Base-by-base conservation (phyloP, 2,888 invertebrate genomes). In the Willowsia nigromaculata region DNA sequence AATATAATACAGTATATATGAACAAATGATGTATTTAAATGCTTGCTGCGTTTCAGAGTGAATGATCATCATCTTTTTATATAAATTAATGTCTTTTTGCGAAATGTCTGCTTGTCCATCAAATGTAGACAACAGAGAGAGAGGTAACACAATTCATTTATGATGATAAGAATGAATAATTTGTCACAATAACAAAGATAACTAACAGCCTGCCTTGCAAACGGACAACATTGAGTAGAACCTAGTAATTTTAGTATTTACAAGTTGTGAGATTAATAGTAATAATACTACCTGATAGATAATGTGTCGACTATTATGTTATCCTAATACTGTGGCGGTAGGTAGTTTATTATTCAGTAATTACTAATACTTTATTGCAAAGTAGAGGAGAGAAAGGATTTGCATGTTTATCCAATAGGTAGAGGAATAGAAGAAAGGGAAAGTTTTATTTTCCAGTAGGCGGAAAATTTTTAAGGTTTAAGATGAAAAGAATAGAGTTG, bases 21-120 rank as follows among this genome's bases (percentile, higher is more conserved):
- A 88, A 88, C 88, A 88, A 82, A 88, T 56, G 53, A 88, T 88
- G 88, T 88, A 88, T 88, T 88, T 88, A 76, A 88, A 88, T 88
- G 88, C 88, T 88, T 88, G 88, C 88, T 88, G 88, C 88, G 27
- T 87, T 83, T 87, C 37, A 27, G 59, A 71, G 88, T 83, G 88
- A 88, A 80, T 68, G 25, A 80, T 65, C 25, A n/a, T n/a, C n/a
- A n/a, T n/a, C 15, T 53, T 18, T 56, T 56, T 62, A 30, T 81
- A 71, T n/a, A 87, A 87, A 82, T 71, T 87, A 87, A 87, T 87
- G 87, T 87, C 87, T 87, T 87, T 85, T 87, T 81, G 87, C 87
- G 82, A 87, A 87, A n/a, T n/a, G n/a, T 87, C 50, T 85, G 62
- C 22, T 85, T 74, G 30, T 40, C 40, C 50, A 30, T 47, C 43